Evolutionary conservation across 1,140 invertebrate species (phyloP).

Genomic region (roundworm (Caenorhabditis elegans)): WBcel235 BX284603.4:10878001-10878500

Average conservation of each 20-base stretch:
- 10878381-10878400: not conserved
- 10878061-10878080: no score
- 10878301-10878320: not conserved
- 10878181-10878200: no score
- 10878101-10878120: no score
- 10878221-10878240: no score
- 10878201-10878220: no score
- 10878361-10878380: not conserved
- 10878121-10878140: no score
- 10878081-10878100: no score
- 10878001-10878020: not conserved
- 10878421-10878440: not conserved
- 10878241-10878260: not conserved
- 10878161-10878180: no score
- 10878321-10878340: not conserved
- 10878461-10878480: not conserved
- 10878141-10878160: no score
- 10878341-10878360: no score
- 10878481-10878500: constrained; percentile 1
- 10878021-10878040: not conserved
- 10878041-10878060: not conserved
- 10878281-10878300: not conserved
- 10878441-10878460: not conserved
- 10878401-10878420: constrained; percentile 8
- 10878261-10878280: constrained; percentile 6